These are phyloP conservation scores for Ips nitidus DNA, from an alignment of 1,140 invertebrate species.

Conservation along the genomic window DNA sequence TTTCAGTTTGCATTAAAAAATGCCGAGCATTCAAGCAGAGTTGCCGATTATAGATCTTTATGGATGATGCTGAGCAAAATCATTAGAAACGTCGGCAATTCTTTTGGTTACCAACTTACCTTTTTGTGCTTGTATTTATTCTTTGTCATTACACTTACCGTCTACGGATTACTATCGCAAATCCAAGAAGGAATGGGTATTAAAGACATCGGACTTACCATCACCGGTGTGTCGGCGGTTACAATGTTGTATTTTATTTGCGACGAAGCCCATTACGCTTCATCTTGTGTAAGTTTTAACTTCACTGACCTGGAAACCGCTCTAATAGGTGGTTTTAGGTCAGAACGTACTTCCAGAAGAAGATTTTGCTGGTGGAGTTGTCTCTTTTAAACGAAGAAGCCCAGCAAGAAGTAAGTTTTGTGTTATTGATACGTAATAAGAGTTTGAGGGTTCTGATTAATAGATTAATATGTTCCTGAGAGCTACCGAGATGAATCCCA, in stretches of 20 bases:
- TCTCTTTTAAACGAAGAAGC: constrained; percentile 58
- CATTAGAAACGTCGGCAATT: constrained; percentile 62
- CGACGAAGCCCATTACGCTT: constrained; percentile 67
- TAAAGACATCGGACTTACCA: constrained; percentile 65
- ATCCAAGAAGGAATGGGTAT: constrained; percentile 66
- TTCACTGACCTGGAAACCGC: not conserved
- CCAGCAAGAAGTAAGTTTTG: constrained; percentile 47
- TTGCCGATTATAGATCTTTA: constrained; percentile 64
- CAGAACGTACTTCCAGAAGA: constrained; percentile 63
- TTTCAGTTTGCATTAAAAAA: constrained; percentile 64
- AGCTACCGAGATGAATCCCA: constrained; percentile 70
- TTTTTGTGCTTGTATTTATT: constrained; percentile 67
- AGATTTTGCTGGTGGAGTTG: constrained; percentile 65
- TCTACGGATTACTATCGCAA: constrained; percentile 67
- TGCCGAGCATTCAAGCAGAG: constrained; percentile 63
- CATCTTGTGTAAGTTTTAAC: constrained; percentile 48
- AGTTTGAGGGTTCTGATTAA: constrained; percentile 16
- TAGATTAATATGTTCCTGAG: constrained; percentile 69
- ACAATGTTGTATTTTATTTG: constrained; percentile 66
- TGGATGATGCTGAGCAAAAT: constrained; percentile 67
- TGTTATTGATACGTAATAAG: constrained; percentile 5
- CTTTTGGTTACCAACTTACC: constrained; percentile 63
- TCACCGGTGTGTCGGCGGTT: constrained; percentile 64
- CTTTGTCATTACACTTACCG: constrained; percentile 66
- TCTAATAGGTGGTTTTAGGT: constrained; percentile 14